Base-by-base conservation (phyloP, 2,888 invertebrate species). In the Cheilosia vulpina region DNA sequence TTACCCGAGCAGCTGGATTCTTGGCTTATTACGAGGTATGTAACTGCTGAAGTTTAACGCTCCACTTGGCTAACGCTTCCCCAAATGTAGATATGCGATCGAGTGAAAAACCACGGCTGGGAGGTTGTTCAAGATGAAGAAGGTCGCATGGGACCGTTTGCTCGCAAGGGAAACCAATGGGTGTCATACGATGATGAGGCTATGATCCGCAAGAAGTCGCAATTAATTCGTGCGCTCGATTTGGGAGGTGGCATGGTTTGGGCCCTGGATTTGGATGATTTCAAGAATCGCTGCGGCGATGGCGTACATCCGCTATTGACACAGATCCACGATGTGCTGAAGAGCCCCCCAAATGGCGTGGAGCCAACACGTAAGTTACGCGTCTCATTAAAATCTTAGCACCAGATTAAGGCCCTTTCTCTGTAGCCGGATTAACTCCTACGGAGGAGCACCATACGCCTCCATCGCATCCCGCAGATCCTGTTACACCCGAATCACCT, bases 191-290 rank as follows among this genome's bases (percentile, higher is more conserved):
- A 98, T 90, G 97, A 98, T 89, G 93, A 94, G 9, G 95, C 95
- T 41, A 97, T 96, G 92, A 95, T 98, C 53, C 94, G 94, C 83
- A 94, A 94, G 87, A 98, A 98, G 93, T 95, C 97, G 0, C 94
- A 96, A 88, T 95, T 95, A 89, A 95, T 97, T 43, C 94, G 96
- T 83, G 94, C 95, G 15, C 93, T 96, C 92, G 94, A 95, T 84
- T 93, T 98, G 19, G 97, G 96, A 15, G 97, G 97, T 77, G 97
- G 96, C 19, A 97, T 97, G 97, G 94, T 97, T 53, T 97, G 97
- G 97, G 97, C 97, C 0, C 92, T 97, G 43, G 97, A 97, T 93
- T 94, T 97, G 88, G 97, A 98, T 88, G 97, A 98, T 91, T 97
- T 97, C 90, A 94, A 94, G 87, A 95, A 96, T 89, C 94, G 95